Evolutionary conservation across 2,888 invertebrate species (phyloP).

Genomic region (Napeogenes sylphis): DNA sequence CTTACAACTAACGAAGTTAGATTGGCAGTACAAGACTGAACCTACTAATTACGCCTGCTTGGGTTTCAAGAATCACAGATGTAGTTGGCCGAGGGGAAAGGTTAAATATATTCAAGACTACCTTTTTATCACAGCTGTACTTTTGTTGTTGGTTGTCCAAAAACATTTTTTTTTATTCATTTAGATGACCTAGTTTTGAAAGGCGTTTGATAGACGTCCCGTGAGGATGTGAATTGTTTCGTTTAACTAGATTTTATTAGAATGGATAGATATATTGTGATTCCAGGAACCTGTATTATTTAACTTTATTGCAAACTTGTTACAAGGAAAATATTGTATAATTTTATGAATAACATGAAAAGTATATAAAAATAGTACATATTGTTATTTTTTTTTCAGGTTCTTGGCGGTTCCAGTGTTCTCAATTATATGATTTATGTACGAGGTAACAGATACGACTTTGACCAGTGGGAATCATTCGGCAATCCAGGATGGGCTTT

Average conservation of each 20-base stretch:
- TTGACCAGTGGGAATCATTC: conserved; percentile 90
- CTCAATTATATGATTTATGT: conserved; percentile 95
- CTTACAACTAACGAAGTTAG: conserved; percentile 89
- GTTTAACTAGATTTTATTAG: too few relatives aligned
- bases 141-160: background rate
- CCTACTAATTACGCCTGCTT: conserved; percentile 88
- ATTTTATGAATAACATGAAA: too few relatives aligned
- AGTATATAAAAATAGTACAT: too few relatives aligned
- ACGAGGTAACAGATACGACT: conserved; percentile 89
- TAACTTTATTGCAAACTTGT: too few relatives aligned
- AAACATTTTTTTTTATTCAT: too few relatives aligned
- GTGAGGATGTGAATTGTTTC: too few relatives aligned
- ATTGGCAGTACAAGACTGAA: conserved; percentile 94
- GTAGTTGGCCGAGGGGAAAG: conserved; percentile 93
- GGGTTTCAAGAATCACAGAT: conserved; percentile 88
- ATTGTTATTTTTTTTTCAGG: conserved; percentile 56
- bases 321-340: too few relatives aligned
- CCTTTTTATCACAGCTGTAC: background rate
- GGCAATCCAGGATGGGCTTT: conserved; percentile 95
- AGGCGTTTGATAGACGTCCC: too few relatives aligned
- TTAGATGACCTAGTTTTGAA: too few relatives aligned
- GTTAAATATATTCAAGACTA: conserved; percentile 34
- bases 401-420: conserved; percentile 91
- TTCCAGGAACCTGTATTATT: too few relatives aligned
- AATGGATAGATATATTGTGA: too few relatives aligned